These are phyloP conservation scores for Perca flavescens DNA, from an alignment of 2,113 vertebrate species.

Conservation along the genomic window DNA sequence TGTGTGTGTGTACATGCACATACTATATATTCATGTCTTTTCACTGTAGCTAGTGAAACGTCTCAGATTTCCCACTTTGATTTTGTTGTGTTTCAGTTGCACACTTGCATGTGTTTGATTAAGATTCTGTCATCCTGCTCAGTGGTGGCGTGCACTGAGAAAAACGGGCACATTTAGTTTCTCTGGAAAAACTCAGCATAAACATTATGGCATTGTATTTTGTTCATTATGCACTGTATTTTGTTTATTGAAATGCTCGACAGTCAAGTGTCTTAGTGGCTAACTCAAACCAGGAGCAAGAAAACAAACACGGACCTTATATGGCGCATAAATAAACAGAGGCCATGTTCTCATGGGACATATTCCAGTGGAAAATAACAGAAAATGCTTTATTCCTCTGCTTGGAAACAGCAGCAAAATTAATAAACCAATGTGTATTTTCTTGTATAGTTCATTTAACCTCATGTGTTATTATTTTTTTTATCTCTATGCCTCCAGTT, in stretches of 20 bases:
- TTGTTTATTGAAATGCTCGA: conserved; percentile 35
- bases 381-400: conserved; percentile 44
- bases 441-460: neutral
- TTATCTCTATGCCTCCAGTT: conserved; percentile 85
- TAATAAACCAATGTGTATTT: neutral
- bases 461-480: conserved; percentile 13
- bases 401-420: conserved; percentile 9
- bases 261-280: neutral
- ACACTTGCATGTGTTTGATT: conserved; percentile 21
- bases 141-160: neutral
- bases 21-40: neutral
- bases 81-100: neutral
- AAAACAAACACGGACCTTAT: conserved; percentile 49
- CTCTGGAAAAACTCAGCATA: neutral
- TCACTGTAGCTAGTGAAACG: neutral
- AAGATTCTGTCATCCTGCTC: conserved; percentile 11
- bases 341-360: conserved; percentile 42
- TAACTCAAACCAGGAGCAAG: conserved; percentile 19
- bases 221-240: neutral
- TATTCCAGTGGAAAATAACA: conserved; percentile 55
- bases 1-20: neutral
- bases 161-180: conserved; percentile 24
- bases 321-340: conserved; percentile 27
- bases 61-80: neutral
- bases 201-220: neutral